phyloP scores from a whole-genome alignment of 2,113 vertebrate species.

The Elephas maximus region DNA sequence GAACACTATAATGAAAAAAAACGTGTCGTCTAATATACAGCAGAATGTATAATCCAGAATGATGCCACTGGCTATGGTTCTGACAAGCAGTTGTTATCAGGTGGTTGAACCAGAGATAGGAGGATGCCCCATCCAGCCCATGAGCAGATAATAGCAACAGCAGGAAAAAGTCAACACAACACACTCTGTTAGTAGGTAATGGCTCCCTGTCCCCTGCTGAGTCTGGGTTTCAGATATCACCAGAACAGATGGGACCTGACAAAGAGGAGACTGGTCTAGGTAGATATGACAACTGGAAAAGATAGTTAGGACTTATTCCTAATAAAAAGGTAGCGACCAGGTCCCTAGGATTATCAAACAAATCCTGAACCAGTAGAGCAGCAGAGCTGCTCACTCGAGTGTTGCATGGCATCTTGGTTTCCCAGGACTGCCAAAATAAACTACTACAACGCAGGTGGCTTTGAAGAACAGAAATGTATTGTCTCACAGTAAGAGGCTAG shows the following conservation, averaged over 20 bases:
- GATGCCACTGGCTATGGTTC: neutral
- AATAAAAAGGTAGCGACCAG: neutral
- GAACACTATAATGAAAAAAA: neutral
- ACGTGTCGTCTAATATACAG: neutral
- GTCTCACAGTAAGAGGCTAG: neutral
- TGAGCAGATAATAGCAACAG: too few species aligned
- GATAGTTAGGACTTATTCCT: neutral
- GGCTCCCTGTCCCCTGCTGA: neutral
- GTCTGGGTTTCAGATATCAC: neutral
- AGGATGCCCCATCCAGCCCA: neutral
- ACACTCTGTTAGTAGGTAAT: neutral
- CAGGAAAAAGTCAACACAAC: neutral
- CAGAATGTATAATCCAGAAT: neutral
- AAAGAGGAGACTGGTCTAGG: neutral
- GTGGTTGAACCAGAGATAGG: neutral
- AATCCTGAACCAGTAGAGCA: neutral
- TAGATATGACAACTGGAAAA: neutral
- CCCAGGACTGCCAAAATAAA: neutral
- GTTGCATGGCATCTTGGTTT: neutral
- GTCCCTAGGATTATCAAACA: neutral
- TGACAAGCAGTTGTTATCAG: neutral
- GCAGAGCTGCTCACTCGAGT: neutral
- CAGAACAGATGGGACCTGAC: neutral
- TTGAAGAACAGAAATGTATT: neutral
- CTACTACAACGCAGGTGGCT: neutral